Evolutionary conservation across 37 sponge, comb jelly and placozoan species (phyloP), one percentile per base, ranked within the genome.

Genomic region (Amphimedon queenslandica): DNA sequence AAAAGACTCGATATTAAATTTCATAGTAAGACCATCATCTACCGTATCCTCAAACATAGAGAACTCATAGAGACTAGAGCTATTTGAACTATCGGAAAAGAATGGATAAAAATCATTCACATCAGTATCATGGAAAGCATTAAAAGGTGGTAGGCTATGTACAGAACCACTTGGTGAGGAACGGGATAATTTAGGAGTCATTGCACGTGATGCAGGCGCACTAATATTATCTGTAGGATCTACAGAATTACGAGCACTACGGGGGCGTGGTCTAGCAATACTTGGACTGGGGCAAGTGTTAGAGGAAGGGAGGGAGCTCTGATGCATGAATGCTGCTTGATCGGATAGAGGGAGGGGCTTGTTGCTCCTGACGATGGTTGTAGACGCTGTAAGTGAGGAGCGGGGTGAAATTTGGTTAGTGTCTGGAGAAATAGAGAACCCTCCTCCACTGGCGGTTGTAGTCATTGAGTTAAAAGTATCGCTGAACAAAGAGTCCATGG

Each of bases 121-220:
- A 2, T 20, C 33, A 20, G 31, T 20, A 42, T 29, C 38, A 29
- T 60, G 29, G 3, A 11, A 36, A 21, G 80, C 58, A 3, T 32
- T n/a, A 18, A 39, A 71, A 4, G 0, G 41, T 13, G 23, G 35
- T 35, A 74, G 4, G 53, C 70, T 73, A 53, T 73, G 53, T n/a
- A 74, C 58, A 18, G 75, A 85, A n/a, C 78, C 78, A 4, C 78
- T 64, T 3, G 84, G 84, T 1, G 84, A 83, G 41, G 34, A 13
- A 64, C 65, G 43, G 71, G 67, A 8, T 5, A 65, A 4, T 28
- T 41, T 53, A 0, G 73, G 73, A 28, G 77, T 74, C 8, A 27
- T 43, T 11, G 84, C 42, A 38, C 77, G 58, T 3, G 77, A 77
- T 21, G 71, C 60, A 1, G 84, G 78, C 24, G 71, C 71, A 64